Evolutionary conservation across 2,113 vertebrate genomes (phyloP).

Genomic region (pig (Sus scrofa)): T2T-Sscrofa CM000815.6:97438501-97439000

Average conservation of each 20-base stretch:
- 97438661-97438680: too few species aligned
- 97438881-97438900: not conserved
- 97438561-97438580: too few species aligned
- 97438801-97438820: not conserved
- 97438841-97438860: not conserved
- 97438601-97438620: too few species aligned
- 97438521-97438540: not conserved
- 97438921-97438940: not conserved
- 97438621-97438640: too few species aligned
- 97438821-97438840: not conserved
- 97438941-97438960: not conserved
- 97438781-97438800: not conserved
- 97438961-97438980: not conserved
- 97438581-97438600: too few species aligned
- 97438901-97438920: not conserved
- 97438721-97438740: too few species aligned
- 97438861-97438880: not conserved
- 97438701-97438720: too few species aligned
- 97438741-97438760: too few species aligned
- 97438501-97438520: not conserved
- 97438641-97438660: too few species aligned
- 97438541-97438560: not conserved
- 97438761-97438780: not conserved
- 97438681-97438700: too few species aligned
- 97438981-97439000: not conserved